Evolutionary conservation across 1,140 invertebrate species (phyloP), one percentile per base, ranked within the genome.

Genomic region (Lepidurus apus): DNA sequence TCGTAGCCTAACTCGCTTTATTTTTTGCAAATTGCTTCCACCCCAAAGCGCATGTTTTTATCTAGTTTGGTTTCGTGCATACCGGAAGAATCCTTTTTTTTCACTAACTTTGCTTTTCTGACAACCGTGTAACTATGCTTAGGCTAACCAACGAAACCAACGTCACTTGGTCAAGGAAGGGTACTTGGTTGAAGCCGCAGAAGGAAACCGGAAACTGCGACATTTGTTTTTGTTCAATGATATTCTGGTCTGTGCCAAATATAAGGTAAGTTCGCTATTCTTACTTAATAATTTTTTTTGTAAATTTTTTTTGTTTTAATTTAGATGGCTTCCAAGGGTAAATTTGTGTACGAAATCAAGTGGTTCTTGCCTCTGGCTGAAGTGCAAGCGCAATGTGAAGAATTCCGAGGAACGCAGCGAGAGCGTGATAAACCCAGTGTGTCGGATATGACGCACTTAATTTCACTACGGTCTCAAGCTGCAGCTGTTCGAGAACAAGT

Each of bases 171-270:
- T 97, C 1, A 96, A 96, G 85, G 97, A 97, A 85, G 96, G 95
- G 0, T 96, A 97, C 84, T 93, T 97, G 74, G 95, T 98, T 8
- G 95, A 97, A 86, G 43, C 45, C 5, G 90, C 91, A 0, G 93
- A 95, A 83, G 92, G 93, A 1, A 92, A 93, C 84, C 88, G 96
- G 73, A 97, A 97, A 87, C 85, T 97, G 75, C 88, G 96, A 75
- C 95, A 97, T 88, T 86, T 98, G 78, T 97, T 98, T 86, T 88
- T 98, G 42, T 97, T 97, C 84, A 97, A 95, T 84, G 95, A 98
- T 85, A 93, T 97, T 78, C 92, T 98, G 80, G 93, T 96, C 26
- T 97, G 95, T 87, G 95, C 96, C 75, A 98, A 97, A 87, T 95
- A 95, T 83, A 96, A 95, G 89, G 92, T 74, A 78, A 42, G 42